Base-by-base conservation (phyloP, 1,140 invertebrate species). In the Ditylenchus dipsaci region DNA sequence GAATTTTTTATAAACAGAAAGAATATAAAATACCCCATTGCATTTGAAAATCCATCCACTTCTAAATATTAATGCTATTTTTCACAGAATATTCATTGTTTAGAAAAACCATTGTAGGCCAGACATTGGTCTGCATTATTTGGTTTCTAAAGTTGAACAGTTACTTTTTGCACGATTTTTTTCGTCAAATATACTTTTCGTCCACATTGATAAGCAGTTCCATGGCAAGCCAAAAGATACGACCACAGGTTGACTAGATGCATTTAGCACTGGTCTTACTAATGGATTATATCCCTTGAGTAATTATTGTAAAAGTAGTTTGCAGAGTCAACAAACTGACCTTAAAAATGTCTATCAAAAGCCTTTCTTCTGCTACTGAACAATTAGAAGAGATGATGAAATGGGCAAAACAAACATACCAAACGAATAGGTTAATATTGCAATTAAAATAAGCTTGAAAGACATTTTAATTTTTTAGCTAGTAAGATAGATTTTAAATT, bases 131-230 rank as follows among this genome's bases (percentile, higher is more conserved):
- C 53, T 81, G 80, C 78, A 81, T 80, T 38, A 81, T 77, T 67
- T 81, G 79, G 61, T 82, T 82, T 57, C 78, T 82, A 33, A 82
- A 80, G 57, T 82, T 76, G 1, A 15, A 53, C 15, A 70, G 23
- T 13, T n/a, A 69, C 38, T 67, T 53, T 69, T n/a, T 60, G n/a
- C 13, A 53, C 21, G 15, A 15, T 19, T n/a, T 60, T 17, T 17
- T 29, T 67, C 9, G 11, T 68, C 11, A 49, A 70, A 11, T 70
- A 11, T 30, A 58, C 15, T 57, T 19, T 89, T 91, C 89, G 88
- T 97, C 95, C 86, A 98, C 92, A 85, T 95, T 97, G 85, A 99
- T 97, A 70, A 98, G 89, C 86, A 98, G 94, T 76, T 97, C 93
- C 83, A 99, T 93, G 71, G 94, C 93, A 63, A 98, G 88, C 72